These are phyloP conservation scores for Dreissena rostriformis DNA, from an alignment of 1,140 invertebrate genomes.

Conservation along the genomic window DNA sequence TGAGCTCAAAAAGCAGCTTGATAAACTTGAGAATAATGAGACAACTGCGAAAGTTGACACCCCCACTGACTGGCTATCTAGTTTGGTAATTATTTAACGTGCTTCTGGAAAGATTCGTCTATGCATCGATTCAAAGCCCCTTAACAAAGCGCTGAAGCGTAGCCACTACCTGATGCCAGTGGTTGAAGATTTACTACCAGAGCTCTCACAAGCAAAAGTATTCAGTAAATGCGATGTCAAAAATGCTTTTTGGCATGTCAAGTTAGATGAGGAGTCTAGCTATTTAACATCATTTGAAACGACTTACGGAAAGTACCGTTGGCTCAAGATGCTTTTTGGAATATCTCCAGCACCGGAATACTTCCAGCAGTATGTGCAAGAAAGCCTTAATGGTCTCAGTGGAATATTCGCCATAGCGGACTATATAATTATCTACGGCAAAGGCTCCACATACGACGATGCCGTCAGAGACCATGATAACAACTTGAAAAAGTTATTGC, in stretches of 20 bases:
- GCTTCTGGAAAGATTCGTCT: slow-evolving; percentile 25
- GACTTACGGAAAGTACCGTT: slow-evolving; percentile 63
- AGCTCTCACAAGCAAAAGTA: too few species aligned
- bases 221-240: too few species aligned
- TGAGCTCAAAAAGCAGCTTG: slow-evolving; percentile 43
- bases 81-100: slow-evolving; percentile 61
- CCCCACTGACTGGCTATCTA: slow-evolving; percentile 71
- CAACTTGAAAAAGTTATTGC: slow-evolving; percentile 24
- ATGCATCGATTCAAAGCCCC: slow-evolving; percentile 59
- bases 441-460: slow-evolving; percentile 67
- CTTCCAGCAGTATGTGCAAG: slow-evolving; percentile 71
- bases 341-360: slow-evolving; percentile 63
- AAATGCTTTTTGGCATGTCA: slow-evolving; percentile 76
- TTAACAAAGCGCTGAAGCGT: slow-evolving; percentile 60
- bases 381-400: slow-evolving; percentile 70
- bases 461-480: slow-evolving; percentile 46
- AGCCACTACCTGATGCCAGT: slow-evolving; percentile 56
- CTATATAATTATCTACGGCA: slow-evolving; percentile 76
- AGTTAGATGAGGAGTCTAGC: slow-evolving; percentile 64
- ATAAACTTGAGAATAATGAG: slow-evolving; percentile 51
- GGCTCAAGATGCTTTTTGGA: slow-evolving; percentile 51
- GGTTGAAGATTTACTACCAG: slow-evolving; percentile 60
- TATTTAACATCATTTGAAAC: slow-evolving; percentile 71
- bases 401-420: slow-evolving; percentile 76
- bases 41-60: slow-evolving; percentile 72